Conservation (phyloP, 2,113 vertebrate species). For the Motacilla alba region DNA sequence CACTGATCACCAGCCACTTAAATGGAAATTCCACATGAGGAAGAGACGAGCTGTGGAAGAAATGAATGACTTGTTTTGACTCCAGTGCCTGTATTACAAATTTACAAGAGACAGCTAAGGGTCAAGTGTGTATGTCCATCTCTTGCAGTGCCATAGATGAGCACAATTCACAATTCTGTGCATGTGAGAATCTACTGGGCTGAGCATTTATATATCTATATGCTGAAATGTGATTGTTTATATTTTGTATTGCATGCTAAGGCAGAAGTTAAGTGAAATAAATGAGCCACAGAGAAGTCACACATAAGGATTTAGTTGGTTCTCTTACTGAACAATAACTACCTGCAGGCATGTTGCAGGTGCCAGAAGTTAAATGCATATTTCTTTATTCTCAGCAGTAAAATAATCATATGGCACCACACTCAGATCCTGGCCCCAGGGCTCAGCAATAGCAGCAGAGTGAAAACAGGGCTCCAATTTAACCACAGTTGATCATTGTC, state of each 20-base stretch:
- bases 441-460: not conserved
- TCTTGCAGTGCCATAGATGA: not conserved
- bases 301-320: not conserved
- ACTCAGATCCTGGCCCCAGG: not conserved
- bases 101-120: not conserved
- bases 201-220: not conserved
- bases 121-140: not conserved
- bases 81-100: not conserved
- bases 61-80: not conserved
- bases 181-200: not conserved
- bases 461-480: fast-evolving
- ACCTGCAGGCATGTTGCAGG: not conserved
- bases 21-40: not conserved
- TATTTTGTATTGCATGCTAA: not conserved
- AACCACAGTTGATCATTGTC: not conserved
- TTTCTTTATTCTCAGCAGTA: not conserved
- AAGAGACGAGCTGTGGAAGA: not conserved
- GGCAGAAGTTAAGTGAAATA: not conserved
- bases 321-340: not conserved
- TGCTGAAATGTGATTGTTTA: not conserved
- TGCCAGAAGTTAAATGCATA: not conserved
- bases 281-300: not conserved
- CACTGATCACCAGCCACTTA: not conserved
- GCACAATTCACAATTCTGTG: not conserved
- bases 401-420: not conserved